A percentile compares a stretch with the other conserved stretches of the same genome.
Evolutionary conservation across 2,113 vertebrate species (phyloP).

Genomic region (Macroglossus sobrinus): DNA sequence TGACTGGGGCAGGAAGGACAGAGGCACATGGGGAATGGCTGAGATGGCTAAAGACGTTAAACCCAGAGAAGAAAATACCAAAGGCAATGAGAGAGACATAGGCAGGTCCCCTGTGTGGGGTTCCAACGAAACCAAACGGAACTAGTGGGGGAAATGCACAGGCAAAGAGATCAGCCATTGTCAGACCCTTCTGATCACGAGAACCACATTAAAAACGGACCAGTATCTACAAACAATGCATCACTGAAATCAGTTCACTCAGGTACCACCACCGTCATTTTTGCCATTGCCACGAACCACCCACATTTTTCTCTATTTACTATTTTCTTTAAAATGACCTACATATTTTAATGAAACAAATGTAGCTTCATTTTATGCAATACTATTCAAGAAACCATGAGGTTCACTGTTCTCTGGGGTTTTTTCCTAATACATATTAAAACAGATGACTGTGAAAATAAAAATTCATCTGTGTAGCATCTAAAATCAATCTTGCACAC

Average conservation of each 20-base stretch:
- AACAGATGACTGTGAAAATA: not conserved
- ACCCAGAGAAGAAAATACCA: not conserved
- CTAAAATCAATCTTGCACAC: not conserved
- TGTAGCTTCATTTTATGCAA: not conserved
- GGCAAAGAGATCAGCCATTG: fast-evolving
- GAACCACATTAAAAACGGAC: fast-evolving
- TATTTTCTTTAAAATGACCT: not conserved
- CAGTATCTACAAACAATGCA: fast-evolving
- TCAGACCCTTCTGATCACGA: not conserved
- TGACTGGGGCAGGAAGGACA: not conserved
- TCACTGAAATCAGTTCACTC: not conserved
- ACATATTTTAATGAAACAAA: not conserved
- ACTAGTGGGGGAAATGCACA: fast-evolving
- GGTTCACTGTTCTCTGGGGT: not conserved
- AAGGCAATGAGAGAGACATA: not conserved
- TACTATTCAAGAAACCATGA: not conserved
- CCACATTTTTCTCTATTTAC: not conserved
- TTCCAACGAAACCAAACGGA: not conserved
- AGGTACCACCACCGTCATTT: not conserved
- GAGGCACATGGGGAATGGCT: fast-evolving
- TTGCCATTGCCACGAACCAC: not conserved
- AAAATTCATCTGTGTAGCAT: not conserved
- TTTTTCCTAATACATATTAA: not conserved
- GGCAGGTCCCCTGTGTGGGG: too few relatives aligned
- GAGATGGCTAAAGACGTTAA: not conserved